Base-by-base conservation (phyloP, 2,113 vertebrate species). In the Lophius piscatorius region DNA sequence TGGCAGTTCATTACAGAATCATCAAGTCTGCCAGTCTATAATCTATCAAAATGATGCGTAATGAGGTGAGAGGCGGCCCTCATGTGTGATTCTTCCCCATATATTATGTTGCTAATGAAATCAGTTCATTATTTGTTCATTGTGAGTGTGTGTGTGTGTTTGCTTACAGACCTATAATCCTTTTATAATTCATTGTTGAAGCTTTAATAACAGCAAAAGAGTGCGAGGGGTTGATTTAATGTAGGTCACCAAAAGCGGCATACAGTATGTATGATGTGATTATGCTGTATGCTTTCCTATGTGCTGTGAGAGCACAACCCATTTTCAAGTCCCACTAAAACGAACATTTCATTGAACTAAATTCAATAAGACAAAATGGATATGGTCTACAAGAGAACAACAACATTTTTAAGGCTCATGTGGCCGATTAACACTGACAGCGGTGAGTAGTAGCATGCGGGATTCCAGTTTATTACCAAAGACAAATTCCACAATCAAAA, bases 381-480 rank as follows among this genome's bases (percentile, higher is more conserved):
- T 9, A 10, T 31, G 29, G 11, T 10, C 29, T 10, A 31, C 11
- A 31, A 40, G 16, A 17, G n/a, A 4, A 18, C 6, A 55, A 49
- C 34, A 21, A 26, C 4, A 13, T 46, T 47, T 58, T 31, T 46
- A 29, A 38, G 17, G 29, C 21, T 23, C 36, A 29, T 35, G 44
- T 16, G 54, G 40, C 47, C 22, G 33, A 75, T 63, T 38, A 51
- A 45, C 51, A 60, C 28, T 38, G 49, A 70, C 62, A 78, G 59
- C 50, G 31, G 46, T 39, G 62, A 50, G 59, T 35, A 54, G 44
- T 39, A 24, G 20, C 72, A 78, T 69, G 40, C 36, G 72, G 46
- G 79, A 70, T 70, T 42, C 42, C 45, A 26, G 21, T 77, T 74
- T 74, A 47, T 79, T 68, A 85, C 79, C 59, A 83, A 66, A 84